phyloP scores from a whole-genome alignment of 1,140 invertebrate genomes.

The Rhagoletis zephyria region DNA sequence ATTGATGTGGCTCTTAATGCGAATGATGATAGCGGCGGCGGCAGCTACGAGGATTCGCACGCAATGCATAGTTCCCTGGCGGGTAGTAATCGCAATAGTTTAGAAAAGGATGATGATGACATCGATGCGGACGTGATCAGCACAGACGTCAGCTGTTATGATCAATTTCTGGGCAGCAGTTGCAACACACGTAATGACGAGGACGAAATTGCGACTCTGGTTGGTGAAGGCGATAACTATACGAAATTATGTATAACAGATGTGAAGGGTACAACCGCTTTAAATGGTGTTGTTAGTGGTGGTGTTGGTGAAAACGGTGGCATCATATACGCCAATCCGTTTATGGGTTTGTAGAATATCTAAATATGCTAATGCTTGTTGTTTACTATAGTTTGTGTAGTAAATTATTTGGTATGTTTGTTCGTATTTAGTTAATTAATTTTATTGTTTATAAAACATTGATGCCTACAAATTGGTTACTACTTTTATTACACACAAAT shows the following conservation, averaged over 20 bases:
- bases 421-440: neutral
- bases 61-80: slow-evolving; percentile 67
- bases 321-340: slow-evolving; percentile 73
- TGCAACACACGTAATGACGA: slow-evolving; percentile 70
- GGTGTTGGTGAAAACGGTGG: slow-evolving; percentile 62
- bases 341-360: slow-evolving; percentile 71
- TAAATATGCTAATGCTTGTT: neutral
- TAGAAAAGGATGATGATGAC: slow-evolving; percentile 72
- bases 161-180: slow-evolving; percentile 70
- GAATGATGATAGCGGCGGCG: slow-evolving; percentile 71
- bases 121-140: slow-evolving; percentile 72
- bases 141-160: slow-evolving; percentile 72
- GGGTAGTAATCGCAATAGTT: slow-evolving; percentile 69
- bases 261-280: slow-evolving; percentile 41
- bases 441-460: neutral
- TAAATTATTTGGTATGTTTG: slow-evolving; percentile 1
- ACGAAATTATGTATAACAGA: slow-evolving; percentile 61
- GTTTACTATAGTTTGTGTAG: neutral
- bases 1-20: slow-evolving; percentile 70
- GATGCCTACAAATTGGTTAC: no score
- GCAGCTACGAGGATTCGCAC: slow-evolving; percentile 72
- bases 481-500: no score
- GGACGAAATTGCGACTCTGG: slow-evolving; percentile 68
- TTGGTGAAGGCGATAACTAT: slow-evolving; percentile 65
- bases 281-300: slow-evolving; percentile 53